Percentiles rank a stretch among this genome's conserved stretches.
Evolutionary conservation across 1,140 invertebrate genomes (phyloP).

Genomic region (Sesamia nonagrioides): DNA sequence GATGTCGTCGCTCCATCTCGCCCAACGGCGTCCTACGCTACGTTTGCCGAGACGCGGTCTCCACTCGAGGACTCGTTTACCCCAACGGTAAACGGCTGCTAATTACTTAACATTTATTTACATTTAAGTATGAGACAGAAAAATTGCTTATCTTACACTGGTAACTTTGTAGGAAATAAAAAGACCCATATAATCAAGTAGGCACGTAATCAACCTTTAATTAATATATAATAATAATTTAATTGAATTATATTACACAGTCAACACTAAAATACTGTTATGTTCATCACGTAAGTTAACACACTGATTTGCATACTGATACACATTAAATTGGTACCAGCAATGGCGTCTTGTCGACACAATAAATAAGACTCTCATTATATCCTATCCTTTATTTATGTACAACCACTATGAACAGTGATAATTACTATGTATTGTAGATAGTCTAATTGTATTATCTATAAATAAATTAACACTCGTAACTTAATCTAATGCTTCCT

Average conservation of each 20-base stretch:
- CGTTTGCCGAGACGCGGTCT: no score
- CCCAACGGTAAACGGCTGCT: no score
- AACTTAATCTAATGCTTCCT: constrained; percentile 89
- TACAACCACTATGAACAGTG: constrained; percentile 70
- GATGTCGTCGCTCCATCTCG: no score
- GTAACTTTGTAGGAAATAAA: constrained; percentile 64
- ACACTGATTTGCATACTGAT: constrained; percentile 72
- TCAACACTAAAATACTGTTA: constrained; percentile 85
- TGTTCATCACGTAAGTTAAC: constrained; percentile 72
- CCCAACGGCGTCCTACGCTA: no score
- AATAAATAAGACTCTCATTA: constrained; percentile 78
- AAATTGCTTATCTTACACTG: no score
- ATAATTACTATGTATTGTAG: constrained; percentile 61
- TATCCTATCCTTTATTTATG: constrained; percentile 83
- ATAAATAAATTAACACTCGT: constrained; percentile 58
- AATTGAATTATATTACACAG: constrained; percentile 84
- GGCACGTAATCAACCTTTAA: constrained; percentile 77
- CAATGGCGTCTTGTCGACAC: constrained; percentile 48
- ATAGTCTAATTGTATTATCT: constrained; percentile 81
- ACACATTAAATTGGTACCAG: constrained; percentile 74
- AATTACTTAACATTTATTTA: no score
- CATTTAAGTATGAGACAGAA: no score
- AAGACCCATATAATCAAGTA: constrained; percentile 56
- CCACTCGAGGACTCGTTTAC: no score
- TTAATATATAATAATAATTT: constrained; percentile 82